Conservation (phyloP, 2,797 vertebrate genomes). For the Hephaestus fuliginosus region DNA sequence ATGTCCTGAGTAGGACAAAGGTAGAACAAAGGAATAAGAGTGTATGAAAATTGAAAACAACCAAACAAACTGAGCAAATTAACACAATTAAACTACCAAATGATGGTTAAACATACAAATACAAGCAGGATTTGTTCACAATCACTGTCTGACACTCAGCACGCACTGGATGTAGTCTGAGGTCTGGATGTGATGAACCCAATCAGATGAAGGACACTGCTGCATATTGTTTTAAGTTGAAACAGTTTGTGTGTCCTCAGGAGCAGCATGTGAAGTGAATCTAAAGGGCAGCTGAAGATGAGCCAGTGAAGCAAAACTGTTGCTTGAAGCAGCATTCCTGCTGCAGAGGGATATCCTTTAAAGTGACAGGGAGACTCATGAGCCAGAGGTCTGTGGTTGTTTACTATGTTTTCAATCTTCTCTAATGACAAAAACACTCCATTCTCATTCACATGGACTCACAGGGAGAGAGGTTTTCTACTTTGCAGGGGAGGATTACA, state of each 20-base stretch:
- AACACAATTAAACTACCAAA: neutral
- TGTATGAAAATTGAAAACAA: neutral
- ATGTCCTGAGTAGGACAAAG: neutral
- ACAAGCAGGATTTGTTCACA: constrained; percentile 25
- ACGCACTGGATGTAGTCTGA: constrained; percentile 14
- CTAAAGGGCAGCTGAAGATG: constrained; percentile 26
- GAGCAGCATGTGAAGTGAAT: constrained; percentile 46
- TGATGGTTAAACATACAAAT: neutral
- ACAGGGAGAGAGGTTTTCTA: constrained; percentile 23
- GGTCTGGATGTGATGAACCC: constrained; percentile 38
- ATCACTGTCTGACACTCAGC: constrained; percentile 5
- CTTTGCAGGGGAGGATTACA: constrained; percentile 43
- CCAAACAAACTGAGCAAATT: neutral
- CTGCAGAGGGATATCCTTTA: constrained; percentile 19
- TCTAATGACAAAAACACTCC: constrained; percentile 53
- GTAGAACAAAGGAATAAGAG: neutral
- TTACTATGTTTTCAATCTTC: constrained; percentile 52
- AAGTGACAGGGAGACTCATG: constrained; percentile 8
- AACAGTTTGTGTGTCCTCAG: constrained; percentile 31
- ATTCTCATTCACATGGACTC: constrained; percentile 27
- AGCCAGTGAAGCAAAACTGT: constrained; percentile 24
- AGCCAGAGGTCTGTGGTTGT: constrained; percentile 41
- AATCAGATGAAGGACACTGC: constrained; percentile 36
- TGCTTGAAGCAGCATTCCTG: constrained; percentile 19
- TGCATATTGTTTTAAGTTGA: constrained; percentile 44